Conservation (phyloP, 1,140 invertebrate genomes). For the Lucilia sericata region DNA sequence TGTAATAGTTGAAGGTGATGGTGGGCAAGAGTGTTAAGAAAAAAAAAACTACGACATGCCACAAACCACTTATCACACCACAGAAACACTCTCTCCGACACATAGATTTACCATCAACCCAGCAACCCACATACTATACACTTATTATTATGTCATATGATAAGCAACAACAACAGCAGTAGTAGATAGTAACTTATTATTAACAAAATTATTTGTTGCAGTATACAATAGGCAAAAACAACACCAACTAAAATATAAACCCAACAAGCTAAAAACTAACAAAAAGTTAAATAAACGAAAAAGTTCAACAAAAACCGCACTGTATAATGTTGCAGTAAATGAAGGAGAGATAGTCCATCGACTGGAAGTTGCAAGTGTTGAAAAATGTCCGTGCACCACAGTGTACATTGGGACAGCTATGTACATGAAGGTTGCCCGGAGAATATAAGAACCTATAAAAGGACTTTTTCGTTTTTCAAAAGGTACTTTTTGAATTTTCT, state of each 20-base stretch:
- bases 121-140: neutral
- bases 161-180: neutral
- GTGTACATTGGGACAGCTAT: too few relatives aligned
- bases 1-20: constrained; percentile 9
- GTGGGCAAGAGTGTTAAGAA: neutral
- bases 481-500: too few relatives aligned
- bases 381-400: too few relatives aligned
- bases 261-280: too few relatives aligned
- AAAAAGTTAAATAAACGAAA: neutral
- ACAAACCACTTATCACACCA: constrained; percentile 26
- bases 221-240: neutral
- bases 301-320: neutral
- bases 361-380: too few relatives aligned
- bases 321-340: neutral
- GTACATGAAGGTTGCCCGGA: too few relatives aligned
- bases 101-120: neutral
- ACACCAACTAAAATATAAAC: neutral
- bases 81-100: neutral
- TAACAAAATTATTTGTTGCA: constrained; percentile 26
- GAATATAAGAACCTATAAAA: too few relatives aligned
- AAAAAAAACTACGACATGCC: neutral
- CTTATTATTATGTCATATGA: constrained; percentile 16
- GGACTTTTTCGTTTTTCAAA: too few relatives aligned
- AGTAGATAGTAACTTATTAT: neutral
- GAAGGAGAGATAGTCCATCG: neutral